phyloP scores from a whole-genome alignment of 30 jellyfish, hydroid and myxozoan species.

The Mastigias papua region DNA sequence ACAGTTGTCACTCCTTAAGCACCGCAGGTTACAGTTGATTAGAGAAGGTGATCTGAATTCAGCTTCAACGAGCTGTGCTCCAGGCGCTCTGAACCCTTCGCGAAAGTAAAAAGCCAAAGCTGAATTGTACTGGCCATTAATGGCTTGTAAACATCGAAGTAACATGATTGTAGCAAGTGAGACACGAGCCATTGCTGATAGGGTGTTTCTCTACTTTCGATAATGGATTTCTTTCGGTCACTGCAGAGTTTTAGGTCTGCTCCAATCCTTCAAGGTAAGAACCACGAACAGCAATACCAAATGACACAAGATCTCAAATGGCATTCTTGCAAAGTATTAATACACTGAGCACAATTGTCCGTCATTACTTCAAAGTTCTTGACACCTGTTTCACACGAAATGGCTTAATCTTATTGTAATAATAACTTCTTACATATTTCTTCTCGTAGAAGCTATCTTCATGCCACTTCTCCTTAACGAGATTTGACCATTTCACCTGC shows the following conservation, averaged over 20 bases:
- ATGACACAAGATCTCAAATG: background rate
- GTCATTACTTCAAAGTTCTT: background rate
- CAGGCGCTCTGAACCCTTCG: conserved; percentile 1
- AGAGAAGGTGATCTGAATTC: conserved; percentile 6
- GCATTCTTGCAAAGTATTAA: background rate
- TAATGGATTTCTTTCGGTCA: background rate
- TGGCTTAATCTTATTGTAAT: background rate
- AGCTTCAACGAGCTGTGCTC: background rate
- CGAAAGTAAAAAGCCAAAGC: conserved; percentile 10
- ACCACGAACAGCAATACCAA: background rate
- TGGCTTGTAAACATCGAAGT: background rate
- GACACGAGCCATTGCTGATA: background rate
- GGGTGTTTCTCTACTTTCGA: background rate
- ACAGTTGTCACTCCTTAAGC: conserved; percentile 2
- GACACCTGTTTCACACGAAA: background rate
- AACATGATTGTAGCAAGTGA: background rate
- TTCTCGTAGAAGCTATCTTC: background rate
- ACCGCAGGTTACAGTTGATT: conserved; percentile 4
- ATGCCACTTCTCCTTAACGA: background rate
- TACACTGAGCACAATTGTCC: background rate
- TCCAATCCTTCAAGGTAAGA: background rate
- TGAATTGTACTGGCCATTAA: background rate
- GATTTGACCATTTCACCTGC: background rate
- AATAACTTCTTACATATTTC: background rate
- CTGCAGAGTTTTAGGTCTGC: background rate